Evolutionary conservation across 2,888 invertebrate genomes (phyloP), one percentile per base, ranked within the genome.

Genomic region (Meganola albula): DNA sequence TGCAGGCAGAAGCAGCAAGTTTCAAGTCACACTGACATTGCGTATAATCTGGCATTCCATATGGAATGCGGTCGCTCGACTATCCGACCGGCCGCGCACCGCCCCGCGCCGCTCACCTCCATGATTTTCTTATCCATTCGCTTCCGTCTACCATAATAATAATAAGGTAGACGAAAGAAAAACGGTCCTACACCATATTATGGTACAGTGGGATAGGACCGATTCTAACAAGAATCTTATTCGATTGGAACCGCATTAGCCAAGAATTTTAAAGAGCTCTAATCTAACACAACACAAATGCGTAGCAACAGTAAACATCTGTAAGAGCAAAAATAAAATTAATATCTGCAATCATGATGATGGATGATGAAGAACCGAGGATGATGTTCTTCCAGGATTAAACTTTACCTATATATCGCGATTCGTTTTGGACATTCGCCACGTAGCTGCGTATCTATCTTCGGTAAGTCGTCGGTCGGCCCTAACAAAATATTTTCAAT

Each of bases 41-140:
- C 80, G 69, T 83, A 72, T 71, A 75, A 75, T 80, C 83, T 77
- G 79, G 78, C 77, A 84, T 79, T 74, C 75, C 80, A 71, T 73
- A 75, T 73, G 84, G 84, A 85, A 85, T 84, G 85, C 82, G 83
- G 84, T 79, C 84, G 83, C 63, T 53, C 69, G 69, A 62, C 75
- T 74, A 64, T 63, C 53, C 65, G 68, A 66, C 80, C 77, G 67
- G 63, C 63, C 62, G 67, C 64, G 63, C 67, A 61, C 63, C 64
- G 47, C 67, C 63, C 67, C 72, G 70, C 74, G 57, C 67, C 75
- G 63, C 74, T 75, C 71, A 65, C 77, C 74, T 73, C 74, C 74
- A 70, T 76, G 67, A 78, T 76, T n/a, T 83, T 79, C 79, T 76
- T 75, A 68, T 72, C 65, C 74, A 73, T 58, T 74, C 68, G 69